phyloP scores from a whole-genome alignment of 1,140 invertebrate species.

The Drosophila lacertosa region DNA sequence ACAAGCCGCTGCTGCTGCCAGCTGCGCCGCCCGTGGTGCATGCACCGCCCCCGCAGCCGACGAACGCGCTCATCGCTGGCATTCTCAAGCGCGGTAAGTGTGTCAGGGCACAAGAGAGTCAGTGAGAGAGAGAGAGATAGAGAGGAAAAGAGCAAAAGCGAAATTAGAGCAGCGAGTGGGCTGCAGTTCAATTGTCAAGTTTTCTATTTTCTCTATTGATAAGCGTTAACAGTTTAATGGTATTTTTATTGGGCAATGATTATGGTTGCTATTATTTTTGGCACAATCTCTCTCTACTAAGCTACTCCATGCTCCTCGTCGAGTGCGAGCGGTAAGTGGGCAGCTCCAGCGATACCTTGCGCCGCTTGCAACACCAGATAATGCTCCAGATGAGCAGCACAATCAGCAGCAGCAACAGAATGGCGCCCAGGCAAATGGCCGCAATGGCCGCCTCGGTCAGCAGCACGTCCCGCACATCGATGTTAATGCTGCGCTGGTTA shows the following conservation, averaged over 20 bases:
- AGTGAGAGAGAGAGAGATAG: conserved; percentile 1
- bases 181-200: conserved; percentile 42
- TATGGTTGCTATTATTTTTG: conserved; percentile 29
- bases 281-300: conserved; percentile 22
- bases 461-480: conserved; percentile 85
- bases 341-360: conserved; percentile 85
- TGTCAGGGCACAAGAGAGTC: conserved; percentile 40
- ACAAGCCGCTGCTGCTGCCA: conserved; percentile 77
- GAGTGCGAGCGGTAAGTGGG: conserved; percentile 85
- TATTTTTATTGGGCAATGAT: conserved; percentile 25
- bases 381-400: conserved; percentile 84
- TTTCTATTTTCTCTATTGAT: conserved; percentile 11
- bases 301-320: conserved; percentile 78
- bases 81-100: conserved; percentile 80
- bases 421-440: conserved; percentile 85
- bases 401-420: conserved; percentile 85
- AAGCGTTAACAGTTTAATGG: conserved; percentile 31
- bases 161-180: neutral
- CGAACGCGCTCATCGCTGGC: conserved; percentile 65
- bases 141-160: neutral
- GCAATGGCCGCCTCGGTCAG: conserved; percentile 85
- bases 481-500: conserved; percentile 85
- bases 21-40: conserved; percentile 78
- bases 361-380: conserved; percentile 85
- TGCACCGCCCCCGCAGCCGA: conserved; percentile 58